Conservation (phyloP, 53 echinoderm and acorn worm genomes). For the Actinopyga echinites region DNA sequence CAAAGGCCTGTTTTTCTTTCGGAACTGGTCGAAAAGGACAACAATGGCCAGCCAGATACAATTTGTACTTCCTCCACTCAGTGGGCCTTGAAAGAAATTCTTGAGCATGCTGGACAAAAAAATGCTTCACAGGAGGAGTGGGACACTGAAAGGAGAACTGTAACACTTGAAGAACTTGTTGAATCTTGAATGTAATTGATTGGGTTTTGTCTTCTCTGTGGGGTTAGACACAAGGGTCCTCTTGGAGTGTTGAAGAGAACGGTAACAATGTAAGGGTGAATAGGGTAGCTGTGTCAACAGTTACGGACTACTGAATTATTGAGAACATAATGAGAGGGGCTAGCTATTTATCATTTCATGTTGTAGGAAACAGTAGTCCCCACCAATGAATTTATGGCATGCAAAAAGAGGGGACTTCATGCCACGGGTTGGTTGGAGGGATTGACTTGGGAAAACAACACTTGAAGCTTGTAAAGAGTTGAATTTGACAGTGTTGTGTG, state of each 20-base stretch:
- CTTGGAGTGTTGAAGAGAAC: neutral
- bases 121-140: neutral
- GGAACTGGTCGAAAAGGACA: constrained; percentile 14
- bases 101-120: neutral
- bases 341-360: constrained; percentile 29
- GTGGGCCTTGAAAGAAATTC: constrained; percentile 8
- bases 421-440: too few relatives aligned
- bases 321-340: constrained; percentile 15
- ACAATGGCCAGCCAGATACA: neutral
- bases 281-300: constrained; percentile 30
- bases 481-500: neutral
- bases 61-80: constrained; percentile 11
- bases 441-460: too few relatives aligned
- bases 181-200: constrained; percentile 17
- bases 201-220: neutral
- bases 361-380: neutral
- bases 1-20: constrained; percentile 14
- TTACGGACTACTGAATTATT: constrained; percentile 32
- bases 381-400: too few relatives aligned
- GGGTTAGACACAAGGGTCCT: constrained; percentile 28
- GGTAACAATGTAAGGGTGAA: neutral
- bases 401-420: too few relatives aligned
- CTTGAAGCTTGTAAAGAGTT: too few relatives aligned
- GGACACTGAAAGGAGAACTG: neutral
- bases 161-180: constrained; percentile 30